Evolutionary conservation across 2,113 vertebrate genomes (phyloP).

Genomic region (Gadus macrocephalus): DNA sequence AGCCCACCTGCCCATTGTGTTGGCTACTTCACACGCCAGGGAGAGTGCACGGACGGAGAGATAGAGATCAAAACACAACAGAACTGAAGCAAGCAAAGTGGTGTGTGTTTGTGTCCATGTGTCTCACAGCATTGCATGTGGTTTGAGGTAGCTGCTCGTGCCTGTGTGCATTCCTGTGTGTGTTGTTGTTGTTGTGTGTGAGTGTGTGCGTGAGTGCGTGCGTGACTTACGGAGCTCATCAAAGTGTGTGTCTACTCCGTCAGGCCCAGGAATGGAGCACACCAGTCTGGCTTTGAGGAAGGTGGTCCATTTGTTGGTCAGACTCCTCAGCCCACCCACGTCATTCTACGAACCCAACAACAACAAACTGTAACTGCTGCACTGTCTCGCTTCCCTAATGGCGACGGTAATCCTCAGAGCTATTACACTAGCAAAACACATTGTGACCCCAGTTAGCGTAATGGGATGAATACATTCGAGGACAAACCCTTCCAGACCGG

Average conservation of each 20-base stretch:
- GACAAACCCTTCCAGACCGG: constrained; percentile 22
- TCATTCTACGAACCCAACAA: constrained; percentile 84
- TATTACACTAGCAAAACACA: background rate
- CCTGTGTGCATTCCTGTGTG: background rate
- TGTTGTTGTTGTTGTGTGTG: background rate
- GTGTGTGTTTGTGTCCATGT: background rate
- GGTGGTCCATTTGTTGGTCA: constrained; percentile 98
- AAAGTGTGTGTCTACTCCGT: constrained; percentile 93
- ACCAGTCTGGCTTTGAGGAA: constrained; percentile 94
- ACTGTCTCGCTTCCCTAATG: constrained; percentile 10
- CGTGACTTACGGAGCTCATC: constrained; percentile 91
- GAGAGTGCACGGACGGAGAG: background rate
- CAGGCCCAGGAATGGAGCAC: constrained; percentile 90
- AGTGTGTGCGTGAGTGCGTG: background rate
- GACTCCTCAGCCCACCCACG: constrained; percentile 89
- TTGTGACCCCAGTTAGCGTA: background rate
- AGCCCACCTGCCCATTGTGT: no score
- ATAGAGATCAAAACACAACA: background rate
- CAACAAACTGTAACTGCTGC: constrained; percentile 16
- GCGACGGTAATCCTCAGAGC: no score
- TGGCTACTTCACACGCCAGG: background rate
- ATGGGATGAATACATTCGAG: constrained; percentile 10
- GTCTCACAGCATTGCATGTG: background rate
- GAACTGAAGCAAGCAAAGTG: background rate
- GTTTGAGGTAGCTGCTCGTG: background rate